Percentiles rank a stretch among this genome's conserved stretches.
phyloP scores from a whole-genome alignment of 2,797 vertebrate genomes.

The Siniperca undulata region DNA sequence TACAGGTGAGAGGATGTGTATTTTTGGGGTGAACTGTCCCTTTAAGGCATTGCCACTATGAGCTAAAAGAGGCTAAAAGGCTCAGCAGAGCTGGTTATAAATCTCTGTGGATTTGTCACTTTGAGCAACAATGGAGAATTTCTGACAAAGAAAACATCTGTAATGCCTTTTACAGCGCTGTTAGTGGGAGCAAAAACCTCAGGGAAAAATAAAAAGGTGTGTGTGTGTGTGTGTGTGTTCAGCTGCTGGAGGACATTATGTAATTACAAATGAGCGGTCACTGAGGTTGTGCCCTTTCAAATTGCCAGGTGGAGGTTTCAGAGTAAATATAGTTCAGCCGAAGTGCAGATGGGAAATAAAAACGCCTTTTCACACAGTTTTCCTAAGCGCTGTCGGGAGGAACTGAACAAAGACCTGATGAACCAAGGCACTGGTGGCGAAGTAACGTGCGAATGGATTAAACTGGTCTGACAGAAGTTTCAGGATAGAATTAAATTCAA shows the following conservation, averaged over 20 bases:
- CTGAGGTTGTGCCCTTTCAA: conserved; percentile 33
- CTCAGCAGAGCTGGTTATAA: too few species aligned
- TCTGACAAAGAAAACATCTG: neutral
- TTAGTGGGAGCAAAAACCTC: neutral
- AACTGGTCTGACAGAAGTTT: neutral
- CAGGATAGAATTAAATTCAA: neutral
- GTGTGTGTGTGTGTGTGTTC: conserved; percentile 3
- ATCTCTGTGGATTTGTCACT: too few species aligned
- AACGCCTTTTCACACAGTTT: conserved; percentile 1
- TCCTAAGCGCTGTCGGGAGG: neutral
- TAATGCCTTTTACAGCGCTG: conserved; percentile 6
- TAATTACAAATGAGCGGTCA: conserved; percentile 38
- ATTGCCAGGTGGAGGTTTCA: conserved; percentile 47
- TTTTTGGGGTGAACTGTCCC: too few species aligned
- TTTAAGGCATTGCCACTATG: too few species aligned
- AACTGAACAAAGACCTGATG: neutral
- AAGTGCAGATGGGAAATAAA: conserved; percentile 34
- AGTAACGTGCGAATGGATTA: too few species aligned
- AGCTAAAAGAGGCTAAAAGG: too few species aligned
- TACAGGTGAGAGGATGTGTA: too few species aligned
- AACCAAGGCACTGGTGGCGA: too few species aligned
- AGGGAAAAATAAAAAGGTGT: neutral
- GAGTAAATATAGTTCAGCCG: conserved; percentile 30
- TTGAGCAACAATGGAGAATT: neutral
- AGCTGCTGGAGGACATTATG: conserved; percentile 35